These are phyloP conservation scores for Mesorhabditis sp. DNA, from an alignment of 2,888 invertebrate species.

Conservation along the genomic window DNA sequence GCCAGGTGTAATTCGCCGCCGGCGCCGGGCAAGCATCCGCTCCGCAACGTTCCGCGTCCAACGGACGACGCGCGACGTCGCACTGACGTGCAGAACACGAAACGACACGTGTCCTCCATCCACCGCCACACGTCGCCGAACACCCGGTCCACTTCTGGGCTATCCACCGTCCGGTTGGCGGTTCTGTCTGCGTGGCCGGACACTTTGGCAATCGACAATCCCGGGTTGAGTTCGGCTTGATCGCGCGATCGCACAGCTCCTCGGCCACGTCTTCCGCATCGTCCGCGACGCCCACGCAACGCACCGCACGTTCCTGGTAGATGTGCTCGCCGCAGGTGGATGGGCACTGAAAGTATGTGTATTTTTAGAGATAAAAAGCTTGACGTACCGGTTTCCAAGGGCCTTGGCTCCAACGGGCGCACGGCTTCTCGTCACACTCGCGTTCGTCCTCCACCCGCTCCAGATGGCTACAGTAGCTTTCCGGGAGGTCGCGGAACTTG, in stretches of 20 bases:
- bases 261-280: conserved; percentile 3
- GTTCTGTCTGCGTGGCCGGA: conserved; percentile 29
- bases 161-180: conserved; percentile 53
- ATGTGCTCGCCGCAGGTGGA: conserved; percentile 48
- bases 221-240: conserved; percentile 6
- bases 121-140: conserved; percentile 60
- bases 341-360: conserved; percentile 46
- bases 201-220: conserved; percentile 40
- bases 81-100: conserved; percentile 39
- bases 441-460: conserved; percentile 32
- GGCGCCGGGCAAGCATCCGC: conserved; percentile 32
- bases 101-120: conserved; percentile 60
- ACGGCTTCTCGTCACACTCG: conserved; percentile 39
- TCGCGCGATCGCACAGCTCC: background rate
- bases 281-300: conserved; percentile 30
- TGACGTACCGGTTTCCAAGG: conserved; percentile 38
- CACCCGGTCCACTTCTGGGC: conserved; percentile 60
- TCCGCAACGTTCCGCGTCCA: conserved; percentile 50
- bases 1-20: conserved; percentile 44
- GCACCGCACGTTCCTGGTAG: conserved; percentile 39
- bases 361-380: background rate
- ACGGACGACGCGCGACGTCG: conserved; percentile 41
- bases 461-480: conserved; percentile 44
- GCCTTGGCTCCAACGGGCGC: conserved; percentile 44
- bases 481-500: conserved; percentile 41